Percentiles rank a stretch among this genome's conserved stretches.
Evolutionary conservation across 2,113 vertebrate genomes (phyloP).

Genomic region (Antigone vipio): DNA sequence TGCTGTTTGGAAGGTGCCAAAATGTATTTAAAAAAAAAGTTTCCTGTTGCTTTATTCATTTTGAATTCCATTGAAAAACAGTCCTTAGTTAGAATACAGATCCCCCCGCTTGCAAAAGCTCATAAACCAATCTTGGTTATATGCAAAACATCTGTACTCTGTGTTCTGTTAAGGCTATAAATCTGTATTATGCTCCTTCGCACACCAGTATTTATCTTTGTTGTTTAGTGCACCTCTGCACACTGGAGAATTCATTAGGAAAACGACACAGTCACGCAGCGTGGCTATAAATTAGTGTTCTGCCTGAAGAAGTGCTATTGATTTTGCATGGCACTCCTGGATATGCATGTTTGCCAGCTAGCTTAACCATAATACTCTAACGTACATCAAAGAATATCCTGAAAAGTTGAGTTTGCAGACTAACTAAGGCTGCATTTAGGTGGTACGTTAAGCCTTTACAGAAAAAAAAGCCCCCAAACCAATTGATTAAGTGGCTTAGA

Average conservation of each 20-base stretch:
- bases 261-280: neutral
- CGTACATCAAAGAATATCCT: neutral
- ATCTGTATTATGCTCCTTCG: conserved; percentile 41
- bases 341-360: conserved; percentile 5
- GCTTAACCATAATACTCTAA: conserved; percentile 4
- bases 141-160: conserved; percentile 39
- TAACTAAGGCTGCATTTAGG: neutral
- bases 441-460: neutral
- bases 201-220: conserved; percentile 55
- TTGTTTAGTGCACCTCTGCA: conserved; percentile 55
- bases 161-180: conserved; percentile 32
- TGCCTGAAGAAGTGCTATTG: conserved; percentile 41
- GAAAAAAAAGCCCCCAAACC: neutral
- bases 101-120: neutral
- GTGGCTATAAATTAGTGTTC: conserved; percentile 50
- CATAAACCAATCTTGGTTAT: conserved; percentile 39
- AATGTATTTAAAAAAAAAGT: neutral
- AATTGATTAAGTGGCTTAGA: neutral
- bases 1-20: neutral
- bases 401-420: neutral
- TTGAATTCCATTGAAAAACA: neutral
- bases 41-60: conserved; percentile 2
- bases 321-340: neutral
- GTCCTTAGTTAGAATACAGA: neutral
- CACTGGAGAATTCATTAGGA: conserved; percentile 64